A percentile compares a stretch with the other conserved stretches of the same genome.
phyloP scores from a whole-genome alignment of 2,888 invertebrate species.

The Macrophya annulata region DNA sequence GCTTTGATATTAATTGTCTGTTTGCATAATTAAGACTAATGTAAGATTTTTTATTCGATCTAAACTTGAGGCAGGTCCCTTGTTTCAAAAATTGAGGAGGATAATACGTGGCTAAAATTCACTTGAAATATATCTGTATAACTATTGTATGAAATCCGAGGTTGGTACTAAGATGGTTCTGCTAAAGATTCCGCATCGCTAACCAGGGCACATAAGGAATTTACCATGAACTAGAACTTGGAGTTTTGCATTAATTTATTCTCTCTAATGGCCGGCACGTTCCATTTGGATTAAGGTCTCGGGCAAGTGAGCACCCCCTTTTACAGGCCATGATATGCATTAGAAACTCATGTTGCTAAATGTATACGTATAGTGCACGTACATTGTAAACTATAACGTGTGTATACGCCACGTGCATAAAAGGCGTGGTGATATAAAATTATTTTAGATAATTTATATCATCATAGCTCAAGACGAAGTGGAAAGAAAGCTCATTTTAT shows the following conservation, averaged over 20 bases:
- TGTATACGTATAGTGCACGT: neutral
- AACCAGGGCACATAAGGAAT: conserved; percentile 33
- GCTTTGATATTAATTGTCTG: neutral
- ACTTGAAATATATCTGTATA: neutral
- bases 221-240: conserved; percentile 50
- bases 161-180: neutral
- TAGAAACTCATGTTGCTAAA: conserved; percentile 16
- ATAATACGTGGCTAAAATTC: neutral
- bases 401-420: neutral
- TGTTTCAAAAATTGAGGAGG: neutral
- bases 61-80: neutral
- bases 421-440: conserved; percentile 15
- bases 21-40: neutral
- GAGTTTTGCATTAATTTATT: conserved; percentile 48
- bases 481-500: neutral
- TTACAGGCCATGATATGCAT: conserved; percentile 27
- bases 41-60: no score
- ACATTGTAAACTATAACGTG: neutral
- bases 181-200: conserved; percentile 42
- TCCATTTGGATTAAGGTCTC: conserved; percentile 46
- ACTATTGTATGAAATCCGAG: neutral
- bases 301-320: conserved; percentile 20
- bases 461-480: neutral
- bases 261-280: conserved; percentile 42
- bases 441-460: neutral